A percentile compares a stretch with the other conserved stretches of the same genome.
phyloP scores from a whole-genome alignment of 2,888 invertebrate species.

The Campopleginae sp. region DNA sequence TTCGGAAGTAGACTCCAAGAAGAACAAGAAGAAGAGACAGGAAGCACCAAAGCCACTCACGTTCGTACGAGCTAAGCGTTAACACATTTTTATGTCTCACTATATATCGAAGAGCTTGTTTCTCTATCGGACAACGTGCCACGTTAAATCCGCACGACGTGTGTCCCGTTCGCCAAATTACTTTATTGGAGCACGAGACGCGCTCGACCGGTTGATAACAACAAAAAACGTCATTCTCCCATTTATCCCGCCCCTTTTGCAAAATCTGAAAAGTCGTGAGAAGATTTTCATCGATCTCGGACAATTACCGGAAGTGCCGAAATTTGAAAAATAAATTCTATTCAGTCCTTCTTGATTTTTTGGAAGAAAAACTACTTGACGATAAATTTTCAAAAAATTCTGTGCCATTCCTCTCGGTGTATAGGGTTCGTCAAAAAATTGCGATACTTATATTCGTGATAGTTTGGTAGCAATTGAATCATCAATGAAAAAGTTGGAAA shows the following conservation, averaged over 20 bases:
- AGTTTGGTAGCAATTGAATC: too few relatives aligned
- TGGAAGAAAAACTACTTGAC: not conserved
- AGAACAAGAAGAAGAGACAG: constrained; percentile 46
- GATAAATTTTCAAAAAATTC: not conserved
- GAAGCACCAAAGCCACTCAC: constrained; percentile 41
- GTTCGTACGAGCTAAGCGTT: constrained; percentile 3
- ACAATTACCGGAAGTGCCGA: too few relatives aligned
- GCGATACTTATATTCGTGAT: too few relatives aligned
- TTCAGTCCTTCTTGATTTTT: not conserved
- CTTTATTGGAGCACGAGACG: constrained; percentile 50
- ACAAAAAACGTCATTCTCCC: constrained; percentile 44
- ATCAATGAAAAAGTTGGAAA: too few relatives aligned
- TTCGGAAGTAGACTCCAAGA: constrained; percentile 41
- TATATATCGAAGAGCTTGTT: not conserved
- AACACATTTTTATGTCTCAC: constrained; percentile 14
- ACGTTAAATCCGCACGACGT: not conserved
- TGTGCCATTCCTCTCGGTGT: too few relatives aligned
- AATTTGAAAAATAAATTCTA: too few relatives aligned
- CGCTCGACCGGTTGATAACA: constrained; percentile 32
- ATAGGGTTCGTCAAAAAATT: too few relatives aligned
- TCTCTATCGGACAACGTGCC: constrained; percentile 9
- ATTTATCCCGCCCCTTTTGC: not conserved
- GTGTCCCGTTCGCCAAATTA: constrained; percentile 54
- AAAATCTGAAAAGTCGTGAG: not conserved
- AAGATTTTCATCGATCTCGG: not conserved